Evolutionary conservation across 1,140 invertebrate genomes (phyloP).

Genomic region (Eupeodes corollae): DNA sequence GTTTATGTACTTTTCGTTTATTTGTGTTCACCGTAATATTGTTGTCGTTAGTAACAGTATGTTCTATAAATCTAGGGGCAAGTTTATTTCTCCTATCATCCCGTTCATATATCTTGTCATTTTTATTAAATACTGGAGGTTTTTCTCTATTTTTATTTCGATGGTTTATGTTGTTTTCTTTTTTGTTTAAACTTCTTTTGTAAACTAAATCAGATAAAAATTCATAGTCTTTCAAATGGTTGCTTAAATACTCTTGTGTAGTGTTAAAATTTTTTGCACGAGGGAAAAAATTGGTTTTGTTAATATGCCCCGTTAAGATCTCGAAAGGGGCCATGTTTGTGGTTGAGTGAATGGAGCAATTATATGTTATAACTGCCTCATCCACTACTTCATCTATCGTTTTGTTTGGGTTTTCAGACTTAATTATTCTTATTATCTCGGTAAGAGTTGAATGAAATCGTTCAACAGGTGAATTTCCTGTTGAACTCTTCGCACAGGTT

Average conservation of each 20-base stretch:
- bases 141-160: constrained; percentile 3
- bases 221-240: too few species aligned
- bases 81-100: background rate
- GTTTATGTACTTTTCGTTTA: too few species aligned
- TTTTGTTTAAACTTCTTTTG: too few species aligned
- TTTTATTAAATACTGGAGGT: background rate
- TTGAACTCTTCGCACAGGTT: constrained; percentile 7
- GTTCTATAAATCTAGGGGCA: background rate
- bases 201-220: too few species aligned
- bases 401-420: too few species aligned
- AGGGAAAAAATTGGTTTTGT: background rate
- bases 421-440: constrained; percentile 10
- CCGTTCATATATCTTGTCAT: background rate
- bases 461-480: constrained; percentile 9
- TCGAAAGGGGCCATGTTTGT: constrained; percentile 7
- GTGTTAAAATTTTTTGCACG: background rate
- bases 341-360: constrained; percentile 9
- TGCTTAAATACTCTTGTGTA: background rate
- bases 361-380: constrained; percentile 11
- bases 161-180: too few species aligned
- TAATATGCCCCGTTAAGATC: background rate
- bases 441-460: constrained; percentile 14
- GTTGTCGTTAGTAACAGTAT: too few species aligned
- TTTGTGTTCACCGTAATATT: too few species aligned
- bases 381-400: constrained; percentile 3